Conservation (phyloP, 64 coral and sea anemone species). For the Dendronephthya gigantea region DNA sequence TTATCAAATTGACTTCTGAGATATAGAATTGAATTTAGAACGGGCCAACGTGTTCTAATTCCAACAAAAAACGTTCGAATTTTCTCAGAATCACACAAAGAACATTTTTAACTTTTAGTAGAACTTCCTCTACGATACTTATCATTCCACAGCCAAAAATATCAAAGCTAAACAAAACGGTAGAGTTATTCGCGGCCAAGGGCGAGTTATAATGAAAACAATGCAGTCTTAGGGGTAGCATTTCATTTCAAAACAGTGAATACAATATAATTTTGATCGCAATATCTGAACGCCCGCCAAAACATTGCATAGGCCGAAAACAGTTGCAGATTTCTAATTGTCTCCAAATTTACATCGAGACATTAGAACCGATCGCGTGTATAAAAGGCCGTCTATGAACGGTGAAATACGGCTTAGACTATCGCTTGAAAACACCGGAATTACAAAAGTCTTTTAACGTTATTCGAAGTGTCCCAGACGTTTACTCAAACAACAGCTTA, state of each 20-base stretch:
- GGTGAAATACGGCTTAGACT: background rate
- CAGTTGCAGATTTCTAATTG: background rate
- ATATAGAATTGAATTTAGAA: too few relatives aligned
- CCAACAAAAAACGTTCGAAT: background rate
- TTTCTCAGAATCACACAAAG: background rate
- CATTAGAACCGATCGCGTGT: background rate
- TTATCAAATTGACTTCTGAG: too few relatives aligned
- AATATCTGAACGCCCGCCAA: background rate
- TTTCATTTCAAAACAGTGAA: background rate
- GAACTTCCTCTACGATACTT: too few relatives aligned
- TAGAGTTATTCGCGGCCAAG: background rate
- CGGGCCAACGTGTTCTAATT: background rate
- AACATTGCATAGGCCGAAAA: background rate
- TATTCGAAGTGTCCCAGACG: background rate
- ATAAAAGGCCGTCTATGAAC: background rate
- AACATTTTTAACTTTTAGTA: too few relatives aligned
- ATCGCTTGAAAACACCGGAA: background rate
- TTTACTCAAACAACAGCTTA: background rate
- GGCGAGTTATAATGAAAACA: background rate
- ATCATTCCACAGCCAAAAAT: background rate
- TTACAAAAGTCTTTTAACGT: background rate
- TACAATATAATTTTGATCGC: background rate
- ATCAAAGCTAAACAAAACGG: background rate
- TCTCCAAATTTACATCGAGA: background rate
- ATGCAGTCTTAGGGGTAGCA: background rate